Evolutionary conservation across 2,888 invertebrate species (phyloP), one percentile per base, ranked within the genome.

Genomic region (Cistogaster globosa): DNA sequence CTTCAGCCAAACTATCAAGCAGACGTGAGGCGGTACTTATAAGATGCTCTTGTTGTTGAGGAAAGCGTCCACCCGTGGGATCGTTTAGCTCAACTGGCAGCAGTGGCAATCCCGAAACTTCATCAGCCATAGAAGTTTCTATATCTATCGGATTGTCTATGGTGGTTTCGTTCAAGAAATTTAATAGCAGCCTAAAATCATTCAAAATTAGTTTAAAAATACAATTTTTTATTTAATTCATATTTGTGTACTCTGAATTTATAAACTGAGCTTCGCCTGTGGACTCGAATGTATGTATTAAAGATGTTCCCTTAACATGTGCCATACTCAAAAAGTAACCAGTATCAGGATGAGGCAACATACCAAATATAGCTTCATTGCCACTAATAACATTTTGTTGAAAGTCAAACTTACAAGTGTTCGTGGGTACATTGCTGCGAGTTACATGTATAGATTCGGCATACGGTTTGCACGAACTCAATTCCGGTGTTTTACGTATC

Each of bases 381-480:
- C 92, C 92, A 78, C 91, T 91, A 72, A 93, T 92, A 26, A 93
- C 92, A 87, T 90, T 92, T 87, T 92, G 92, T 87, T 92, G 92
- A 74, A 92, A 91, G 87, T 92, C 92, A 84, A 91, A 92, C 74
- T 92, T 92, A 74, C 93, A 93, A 2, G 90, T 89, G 86, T 92
- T 93, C 2, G 92, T 89, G 2, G 92, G 92, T 8, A 93, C 92
- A 88, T 93, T 93, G 87, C 92, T 92, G 84, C 92, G 90, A 16
- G 91, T 92, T 9, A 90, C 87, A 83, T 93, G 93, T 68, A 93
- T 90, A 0, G 93, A 93, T 71, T 92, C 92, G 14, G 91, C 88
- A 86, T 89, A 92, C 0, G 92, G 92, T 16, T 83, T 78, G 76
- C 93, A 93, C 57, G 92, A 91, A 87, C 91, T 92, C 16, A 93